Percentiles rank a stretch among this genome's conserved stretches.
These are phyloP conservation scores for Gymnoscelis rufifasciata DNA, from an alignment of 2,888 invertebrate species.

Conservation along the genomic window DNA sequence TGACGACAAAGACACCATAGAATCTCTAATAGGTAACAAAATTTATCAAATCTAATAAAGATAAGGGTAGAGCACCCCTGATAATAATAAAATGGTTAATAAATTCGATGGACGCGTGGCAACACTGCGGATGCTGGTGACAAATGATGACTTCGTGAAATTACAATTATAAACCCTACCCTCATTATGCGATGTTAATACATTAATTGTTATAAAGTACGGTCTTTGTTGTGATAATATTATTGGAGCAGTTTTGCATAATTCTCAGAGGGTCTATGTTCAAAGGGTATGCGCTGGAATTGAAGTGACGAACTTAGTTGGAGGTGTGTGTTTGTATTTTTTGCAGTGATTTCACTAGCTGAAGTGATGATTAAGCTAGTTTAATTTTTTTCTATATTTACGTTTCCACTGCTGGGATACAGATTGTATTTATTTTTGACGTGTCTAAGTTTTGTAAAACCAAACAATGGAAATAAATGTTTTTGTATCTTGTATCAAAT, in stretches of 20 bases:
- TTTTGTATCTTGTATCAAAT: no score
- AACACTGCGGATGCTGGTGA: constrained; percentile 72
- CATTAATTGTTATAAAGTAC: constrained; percentile 47
- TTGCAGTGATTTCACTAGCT: no score
- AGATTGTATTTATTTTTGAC: no score
- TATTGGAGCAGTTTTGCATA: constrained; percentile 16
- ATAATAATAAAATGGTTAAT: constrained; percentile 62
- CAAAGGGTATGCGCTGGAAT: neutral
- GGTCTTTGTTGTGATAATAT: constrained; percentile 17
- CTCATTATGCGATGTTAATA: constrained; percentile 70
- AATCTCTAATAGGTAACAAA: constrained; percentile 6
- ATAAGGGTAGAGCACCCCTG: constrained; percentile 63
- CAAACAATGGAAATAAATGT: no score
- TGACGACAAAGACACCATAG: constrained; percentile 8
- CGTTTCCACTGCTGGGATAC: no score
- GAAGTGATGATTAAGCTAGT: no score
- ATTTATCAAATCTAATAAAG: constrained; percentile 39
- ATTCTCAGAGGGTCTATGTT: neutral
- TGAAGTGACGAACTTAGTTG: neutral
- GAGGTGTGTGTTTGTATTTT: no score
- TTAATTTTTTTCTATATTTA: no score
- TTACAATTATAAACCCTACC: constrained; percentile 72
- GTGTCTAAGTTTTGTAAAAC: no score
- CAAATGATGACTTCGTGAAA: constrained; percentile 75
- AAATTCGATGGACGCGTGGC: constrained; percentile 65